Evolutionary conservation across 2,113 vertebrate species (phyloP).

Genomic region (Amphilophus citrinellus): DNA sequence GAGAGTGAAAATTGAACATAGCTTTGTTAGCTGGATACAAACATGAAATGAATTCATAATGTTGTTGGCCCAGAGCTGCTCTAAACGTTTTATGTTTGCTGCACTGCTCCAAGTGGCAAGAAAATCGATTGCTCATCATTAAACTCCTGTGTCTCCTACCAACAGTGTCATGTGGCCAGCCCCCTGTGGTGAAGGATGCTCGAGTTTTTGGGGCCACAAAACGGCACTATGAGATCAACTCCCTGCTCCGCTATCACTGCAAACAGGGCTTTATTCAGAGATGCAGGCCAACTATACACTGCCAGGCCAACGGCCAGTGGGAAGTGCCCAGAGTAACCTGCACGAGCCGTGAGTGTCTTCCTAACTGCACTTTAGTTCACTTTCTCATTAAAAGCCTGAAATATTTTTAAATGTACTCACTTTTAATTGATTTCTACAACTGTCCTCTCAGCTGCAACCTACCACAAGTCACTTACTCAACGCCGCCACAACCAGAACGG

Average conservation of each 20-base stretch:
- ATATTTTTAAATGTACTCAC: not conserved
- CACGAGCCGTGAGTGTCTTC: constrained; percentile 87
- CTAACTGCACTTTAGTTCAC: not conserved
- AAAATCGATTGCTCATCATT: not conserved
- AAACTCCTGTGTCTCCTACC: not conserved
- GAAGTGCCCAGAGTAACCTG: constrained; percentile 93
- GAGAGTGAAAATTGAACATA: too few relatives aligned
- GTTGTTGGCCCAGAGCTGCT: not conserved
- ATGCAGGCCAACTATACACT: constrained; percentile 90
- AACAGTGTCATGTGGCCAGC: constrained; percentile 91
- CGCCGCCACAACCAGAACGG: constrained; percentile 82
- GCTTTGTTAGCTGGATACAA: too few relatives aligned
- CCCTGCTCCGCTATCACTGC: constrained; percentile 94
- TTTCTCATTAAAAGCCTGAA: not conserved
- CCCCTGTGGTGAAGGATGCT: constrained; percentile 91
- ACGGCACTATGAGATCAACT: constrained; percentile 92
- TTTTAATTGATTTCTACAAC: not conserved
- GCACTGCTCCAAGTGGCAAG: not conserved
- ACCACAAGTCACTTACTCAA: constrained; percentile 87
- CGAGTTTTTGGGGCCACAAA: constrained; percentile 90
- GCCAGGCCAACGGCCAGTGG: constrained; percentile 91
- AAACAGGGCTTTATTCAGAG: constrained; percentile 94
- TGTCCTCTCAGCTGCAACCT: constrained; percentile 86
- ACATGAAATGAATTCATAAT: too few relatives aligned
- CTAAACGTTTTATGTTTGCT: not conserved